These are phyloP conservation scores for Cnemophilus loriae DNA, from an alignment of 2,113 vertebrate species.

Conservation along the genomic window DNA sequence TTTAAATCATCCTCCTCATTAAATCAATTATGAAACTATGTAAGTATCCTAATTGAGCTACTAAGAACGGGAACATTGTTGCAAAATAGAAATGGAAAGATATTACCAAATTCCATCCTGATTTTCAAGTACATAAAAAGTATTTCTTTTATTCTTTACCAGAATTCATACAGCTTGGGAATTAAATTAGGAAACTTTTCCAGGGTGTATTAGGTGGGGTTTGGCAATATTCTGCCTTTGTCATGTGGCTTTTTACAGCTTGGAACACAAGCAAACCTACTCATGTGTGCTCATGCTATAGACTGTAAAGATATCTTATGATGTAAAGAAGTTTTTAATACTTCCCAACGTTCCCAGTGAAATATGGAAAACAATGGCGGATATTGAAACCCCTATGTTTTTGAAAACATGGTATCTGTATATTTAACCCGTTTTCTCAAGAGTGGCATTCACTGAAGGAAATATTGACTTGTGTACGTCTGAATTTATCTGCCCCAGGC, in stretches of 20 bases:
- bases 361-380: background rate
- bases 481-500: background rate
- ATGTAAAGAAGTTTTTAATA: background rate
- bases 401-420: background rate
- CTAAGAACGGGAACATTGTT: background rate
- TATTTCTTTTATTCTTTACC: background rate
- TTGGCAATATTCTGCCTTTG: background rate
- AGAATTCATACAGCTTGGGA: background rate
- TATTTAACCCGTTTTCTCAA: background rate
- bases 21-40: slow-evolving; percentile 40
- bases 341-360: background rate
- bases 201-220: background rate
- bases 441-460: background rate
- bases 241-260: background rate
- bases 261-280: background rate
- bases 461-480: background rate
- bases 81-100: background rate
- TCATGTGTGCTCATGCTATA: background rate
- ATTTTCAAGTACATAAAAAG: background rate
- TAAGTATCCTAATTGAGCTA: slow-evolving; percentile 36
- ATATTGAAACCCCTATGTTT: background rate
- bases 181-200: background rate
- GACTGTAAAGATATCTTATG: background rate
- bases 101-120: background rate
- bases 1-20: slow-evolving; percentile 53